Evolutionary conservation across 2,113 vertebrate genomes (phyloP).

Genomic region (Crotalus horridus): DNA sequence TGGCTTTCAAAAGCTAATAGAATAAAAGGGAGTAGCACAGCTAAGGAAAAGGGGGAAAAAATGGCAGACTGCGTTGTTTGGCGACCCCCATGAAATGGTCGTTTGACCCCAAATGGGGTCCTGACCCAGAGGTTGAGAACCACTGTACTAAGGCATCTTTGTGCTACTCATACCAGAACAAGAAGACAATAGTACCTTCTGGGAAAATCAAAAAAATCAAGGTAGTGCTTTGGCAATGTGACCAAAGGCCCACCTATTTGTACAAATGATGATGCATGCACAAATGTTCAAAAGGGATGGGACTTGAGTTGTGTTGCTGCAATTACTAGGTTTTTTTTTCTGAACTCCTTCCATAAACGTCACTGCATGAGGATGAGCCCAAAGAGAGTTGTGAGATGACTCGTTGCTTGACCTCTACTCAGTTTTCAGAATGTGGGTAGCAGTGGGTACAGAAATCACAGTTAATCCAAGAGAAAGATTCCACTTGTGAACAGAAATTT

Average conservation of each 20-base stretch:
- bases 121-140: too few relatives aligned
- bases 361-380: background rate
- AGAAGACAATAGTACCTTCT: background rate
- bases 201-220: background rate
- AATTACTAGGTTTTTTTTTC: background rate
- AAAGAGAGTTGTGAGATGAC: background rate
- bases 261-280: background rate
- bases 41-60: too few relatives aligned
- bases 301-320: background rate
- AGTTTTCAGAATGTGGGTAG: background rate
- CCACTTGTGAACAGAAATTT: background rate
- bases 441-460: background rate
- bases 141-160: background rate
- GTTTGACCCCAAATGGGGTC: too few relatives aligned
- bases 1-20: too few relatives aligned
- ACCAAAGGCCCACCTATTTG: background rate
- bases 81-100: too few relatives aligned
- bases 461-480: background rate
- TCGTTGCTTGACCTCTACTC: background rate
- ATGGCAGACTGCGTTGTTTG: too few relatives aligned
- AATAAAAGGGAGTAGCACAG: too few relatives aligned
- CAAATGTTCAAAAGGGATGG: background rate
- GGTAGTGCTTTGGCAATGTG: background rate
- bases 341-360: background rate
- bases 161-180: background rate